phyloP scores from a whole-genome alignment of 2,797 vertebrate species.

The Peromyscus aztecus region DNA sequence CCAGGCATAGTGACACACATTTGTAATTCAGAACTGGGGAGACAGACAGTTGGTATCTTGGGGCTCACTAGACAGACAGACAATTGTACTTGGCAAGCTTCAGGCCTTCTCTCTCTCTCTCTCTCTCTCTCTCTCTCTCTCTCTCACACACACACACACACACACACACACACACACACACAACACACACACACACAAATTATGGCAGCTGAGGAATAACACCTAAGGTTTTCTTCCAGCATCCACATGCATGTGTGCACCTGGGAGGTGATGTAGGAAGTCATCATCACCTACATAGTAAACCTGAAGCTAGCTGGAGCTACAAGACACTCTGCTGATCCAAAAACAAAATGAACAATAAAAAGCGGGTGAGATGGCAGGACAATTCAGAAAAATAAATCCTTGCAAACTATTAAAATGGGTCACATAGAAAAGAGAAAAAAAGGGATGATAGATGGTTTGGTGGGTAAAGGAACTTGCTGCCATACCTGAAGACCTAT shows the following conservation, averaged over 20 bases:
- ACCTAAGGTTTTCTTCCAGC: background rate
- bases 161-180: no score
- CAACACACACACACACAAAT: background rate
- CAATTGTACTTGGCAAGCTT: background rate
- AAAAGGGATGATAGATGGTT: background rate
- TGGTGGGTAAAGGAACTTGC: no score
- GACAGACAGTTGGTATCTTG: background rate
- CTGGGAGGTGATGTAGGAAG: background rate
- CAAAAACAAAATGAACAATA: background rate
- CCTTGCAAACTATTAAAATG: background rate
- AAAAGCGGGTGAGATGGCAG: background rate
- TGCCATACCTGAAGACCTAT: background rate
- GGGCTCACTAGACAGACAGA: background rate
- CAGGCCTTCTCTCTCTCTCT: background rate
- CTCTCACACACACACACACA: no score
- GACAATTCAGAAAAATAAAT: conserved; percentile 7
- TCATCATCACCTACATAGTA: background rate
- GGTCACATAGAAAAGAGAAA: background rate
- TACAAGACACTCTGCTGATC: background rate
- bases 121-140: no score
- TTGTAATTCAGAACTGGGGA: background rate
- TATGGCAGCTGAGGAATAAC: background rate
- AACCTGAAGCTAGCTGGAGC: background rate
- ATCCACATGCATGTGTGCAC: background rate
- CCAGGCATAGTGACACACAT: background rate